phyloP scores from a whole-genome alignment of 1,140 invertebrate genomes.

The Drosophila bifasciata region DNA sequence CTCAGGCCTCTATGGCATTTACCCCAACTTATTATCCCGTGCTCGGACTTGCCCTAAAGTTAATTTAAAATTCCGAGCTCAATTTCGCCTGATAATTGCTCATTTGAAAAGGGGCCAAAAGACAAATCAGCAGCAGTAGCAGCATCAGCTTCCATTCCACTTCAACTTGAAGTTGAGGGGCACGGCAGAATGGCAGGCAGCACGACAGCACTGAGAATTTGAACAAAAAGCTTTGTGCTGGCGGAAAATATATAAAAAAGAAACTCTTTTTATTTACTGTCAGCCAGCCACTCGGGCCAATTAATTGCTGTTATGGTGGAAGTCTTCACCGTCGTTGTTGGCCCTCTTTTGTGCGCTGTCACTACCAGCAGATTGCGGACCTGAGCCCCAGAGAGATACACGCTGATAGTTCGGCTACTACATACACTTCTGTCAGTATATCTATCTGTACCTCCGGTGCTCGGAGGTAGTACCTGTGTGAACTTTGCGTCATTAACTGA shows the following conservation, averaged over 20 bases:
- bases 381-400: slow-evolving; percentile 5
- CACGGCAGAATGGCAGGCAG: neutral
- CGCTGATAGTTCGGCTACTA: no score
- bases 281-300: slow-evolving; percentile 66
- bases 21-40: slow-evolving; percentile 27
- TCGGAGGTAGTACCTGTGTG: slow-evolving; percentile 58
- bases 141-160: slow-evolving; percentile 25
- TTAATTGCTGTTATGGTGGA: slow-evolving; percentile 57
- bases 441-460: neutral
- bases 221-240: slow-evolving; percentile 40
- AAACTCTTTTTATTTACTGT: slow-evolving; percentile 66
- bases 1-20: slow-evolving; percentile 15
- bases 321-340: slow-evolving; percentile 18
- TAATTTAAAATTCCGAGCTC: slow-evolving; percentile 50
- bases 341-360: slow-evolving; percentile 52
- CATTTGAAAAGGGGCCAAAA: slow-evolving; percentile 43
- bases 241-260: slow-evolving; percentile 41
- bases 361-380: slow-evolving; percentile 58
- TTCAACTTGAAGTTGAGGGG: neutral
- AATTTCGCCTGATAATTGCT: slow-evolving; percentile 49
- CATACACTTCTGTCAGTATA: slow-evolving; percentile 9
- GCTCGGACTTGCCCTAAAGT: slow-evolving; percentile 16
- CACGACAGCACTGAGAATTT: slow-evolving; percentile 7
- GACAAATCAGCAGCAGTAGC: slow-evolving; percentile 36
- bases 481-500: slow-evolving; percentile 68